A percentile compares a stretch with the other conserved stretches of the same genome.
Evolutionary conservation across 2,888 invertebrate genomes (phyloP).

Genomic region (Axea sp.): DNA sequence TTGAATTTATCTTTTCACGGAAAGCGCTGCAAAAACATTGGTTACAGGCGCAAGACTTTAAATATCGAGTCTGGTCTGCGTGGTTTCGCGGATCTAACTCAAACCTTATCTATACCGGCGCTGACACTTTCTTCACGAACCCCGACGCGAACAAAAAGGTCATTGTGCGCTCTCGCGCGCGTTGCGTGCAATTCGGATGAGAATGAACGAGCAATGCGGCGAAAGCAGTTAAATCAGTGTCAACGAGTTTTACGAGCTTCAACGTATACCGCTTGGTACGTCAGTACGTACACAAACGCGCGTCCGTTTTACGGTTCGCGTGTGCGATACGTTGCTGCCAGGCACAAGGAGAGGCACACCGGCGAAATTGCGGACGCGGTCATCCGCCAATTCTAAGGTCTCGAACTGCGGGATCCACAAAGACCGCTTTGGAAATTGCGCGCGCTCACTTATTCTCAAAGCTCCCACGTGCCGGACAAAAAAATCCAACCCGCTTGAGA

Average conservation of each 20-base stretch:
- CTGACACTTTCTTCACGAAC: conserved; percentile 41
- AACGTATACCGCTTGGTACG: conserved; percentile 58
- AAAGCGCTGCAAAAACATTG: no score
- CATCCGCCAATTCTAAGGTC: conserved; percentile 52
- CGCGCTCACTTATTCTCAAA: conserved; percentile 19
- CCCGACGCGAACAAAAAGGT: conserved; percentile 51
- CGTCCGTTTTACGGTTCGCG: conserved; percentile 23
- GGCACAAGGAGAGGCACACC: conserved; percentile 32
- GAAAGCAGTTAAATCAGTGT: conserved; percentile 69
- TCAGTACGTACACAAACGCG: conserved; percentile 14
- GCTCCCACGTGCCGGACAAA: conserved; percentile 41
- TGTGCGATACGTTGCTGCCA: conserved; percentile 20
- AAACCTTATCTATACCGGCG: conserved; percentile 21
- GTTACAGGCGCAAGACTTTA: neutral
- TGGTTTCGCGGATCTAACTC: neutral
- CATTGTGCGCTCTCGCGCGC: conserved; percentile 57
- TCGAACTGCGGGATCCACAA: conserved; percentile 17
- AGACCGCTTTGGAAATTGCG: conserved; percentile 31
- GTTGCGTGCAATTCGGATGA: conserved; percentile 67
- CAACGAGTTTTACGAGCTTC: conserved; percentile 69
- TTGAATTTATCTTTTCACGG: no score
- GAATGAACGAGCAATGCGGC: conserved; percentile 67
- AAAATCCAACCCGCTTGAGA: conserved; percentile 26
- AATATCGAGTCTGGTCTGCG: neutral
- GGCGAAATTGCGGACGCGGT: conserved; percentile 65